A percentile compares a stretch with the other conserved stretches of the same genome.
Conservation (phyloP, 2,113 vertebrate genomes). For the Cryptotis parvus region DNA sequence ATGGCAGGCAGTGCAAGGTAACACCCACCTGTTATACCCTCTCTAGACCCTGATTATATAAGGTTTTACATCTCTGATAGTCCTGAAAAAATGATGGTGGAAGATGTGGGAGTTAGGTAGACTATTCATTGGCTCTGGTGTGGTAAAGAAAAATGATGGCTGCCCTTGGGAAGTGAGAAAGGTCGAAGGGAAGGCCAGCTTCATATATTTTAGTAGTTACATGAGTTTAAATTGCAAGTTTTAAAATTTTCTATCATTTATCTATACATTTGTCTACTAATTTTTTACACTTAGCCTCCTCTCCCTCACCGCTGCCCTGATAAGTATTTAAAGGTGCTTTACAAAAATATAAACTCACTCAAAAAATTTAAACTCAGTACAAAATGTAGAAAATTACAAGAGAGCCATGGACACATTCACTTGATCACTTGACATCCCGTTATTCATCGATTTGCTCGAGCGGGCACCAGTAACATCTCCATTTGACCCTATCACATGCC, state of each 20-base stretch:
- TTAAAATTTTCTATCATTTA: not conserved
- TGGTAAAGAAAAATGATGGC: not conserved
- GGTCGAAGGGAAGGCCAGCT: not conserved
- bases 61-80: not conserved
- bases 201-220: not conserved
- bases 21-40: too few species aligned
- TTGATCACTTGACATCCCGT: too few species aligned
- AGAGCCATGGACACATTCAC: not conserved
- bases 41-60: not conserved
- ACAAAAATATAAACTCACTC: not conserved
- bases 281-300: not conserved
- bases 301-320: not conserved
- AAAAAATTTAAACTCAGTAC: not conserved
- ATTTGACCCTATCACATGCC: too few species aligned
- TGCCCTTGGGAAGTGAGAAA: not conserved
- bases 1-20: too few species aligned
- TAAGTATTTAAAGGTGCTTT: slow-evolving; percentile 14
- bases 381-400: not conserved
- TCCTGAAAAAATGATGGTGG: not conserved
- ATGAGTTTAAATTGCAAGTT: not conserved
- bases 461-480: too few species aligned
- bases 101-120: not conserved
- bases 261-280: not conserved
- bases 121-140: not conserved
- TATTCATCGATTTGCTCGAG: too few species aligned